Conservation (phyloP, 2,113 vertebrate genomes). For the Solea solea region DNA sequence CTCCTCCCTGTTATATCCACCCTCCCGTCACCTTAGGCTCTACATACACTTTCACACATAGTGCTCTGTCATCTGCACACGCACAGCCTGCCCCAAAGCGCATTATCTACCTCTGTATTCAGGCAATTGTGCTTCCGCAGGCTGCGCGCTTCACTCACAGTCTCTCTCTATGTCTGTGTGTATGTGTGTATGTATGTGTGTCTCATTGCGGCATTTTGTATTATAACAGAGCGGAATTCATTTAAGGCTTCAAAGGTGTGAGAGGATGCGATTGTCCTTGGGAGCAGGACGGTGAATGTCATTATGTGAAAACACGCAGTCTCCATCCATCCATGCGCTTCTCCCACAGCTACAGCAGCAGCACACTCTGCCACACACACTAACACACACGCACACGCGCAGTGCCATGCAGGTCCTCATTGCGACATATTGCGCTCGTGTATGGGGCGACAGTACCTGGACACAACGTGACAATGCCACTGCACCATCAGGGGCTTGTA, state of each 20-base stretch:
- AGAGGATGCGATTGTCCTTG: slow-evolving; percentile 69
- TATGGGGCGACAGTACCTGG: slow-evolving; percentile 49
- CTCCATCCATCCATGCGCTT: no score
- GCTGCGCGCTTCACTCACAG: slow-evolving; percentile 1
- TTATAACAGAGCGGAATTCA: slow-evolving; percentile 11
- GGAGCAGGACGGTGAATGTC: slow-evolving; percentile 74
- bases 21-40: slow-evolving; percentile 49
- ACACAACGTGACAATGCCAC: slow-evolving; percentile 69
- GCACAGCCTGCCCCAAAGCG: slow-evolving; percentile 53
- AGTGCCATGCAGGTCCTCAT: slow-evolving; percentile 26
- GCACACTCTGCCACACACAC: not conserved
- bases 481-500: slow-evolving; percentile 72
- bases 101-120: slow-evolving; percentile 62
- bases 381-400: not conserved
- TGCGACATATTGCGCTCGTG: slow-evolving; percentile 62
- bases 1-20: slow-evolving; percentile 31
- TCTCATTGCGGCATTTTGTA: slow-evolving; percentile 67
- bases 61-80: slow-evolving; percentile 49
- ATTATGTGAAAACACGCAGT: slow-evolving; percentile 45
- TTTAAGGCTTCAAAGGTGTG: slow-evolving; percentile 46
- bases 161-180: slow-evolving; percentile 6
- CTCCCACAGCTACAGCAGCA: no score
- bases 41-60: slow-evolving; percentile 63
- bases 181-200: slow-evolving; percentile 24
- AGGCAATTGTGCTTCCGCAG: slow-evolving; percentile 46